phyloP scores from a whole-genome alignment of 2,113 vertebrate genomes.

The Zapornia atra region DNA sequence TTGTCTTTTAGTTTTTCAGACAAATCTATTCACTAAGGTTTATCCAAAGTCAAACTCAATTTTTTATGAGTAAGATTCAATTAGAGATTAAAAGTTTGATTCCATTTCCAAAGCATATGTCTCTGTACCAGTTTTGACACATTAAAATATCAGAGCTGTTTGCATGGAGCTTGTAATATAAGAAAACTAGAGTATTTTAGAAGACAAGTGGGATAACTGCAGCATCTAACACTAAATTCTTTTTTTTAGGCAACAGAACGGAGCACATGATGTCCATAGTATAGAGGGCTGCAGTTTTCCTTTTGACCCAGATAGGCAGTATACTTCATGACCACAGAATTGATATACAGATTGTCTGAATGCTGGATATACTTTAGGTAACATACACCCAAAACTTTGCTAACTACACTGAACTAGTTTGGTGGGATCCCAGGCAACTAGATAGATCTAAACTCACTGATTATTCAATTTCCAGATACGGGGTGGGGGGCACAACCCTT shows the following conservation, averaged over 20 bases:
- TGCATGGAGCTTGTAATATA: rapidly evolving
- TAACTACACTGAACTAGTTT: neutral
- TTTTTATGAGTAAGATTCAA: neutral
- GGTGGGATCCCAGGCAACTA: neutral
- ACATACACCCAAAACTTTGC: neutral
- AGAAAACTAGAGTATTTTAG: neutral
- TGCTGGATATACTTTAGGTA: neutral
- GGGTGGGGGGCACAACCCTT: neutral
- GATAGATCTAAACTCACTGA: neutral
- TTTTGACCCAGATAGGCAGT: neutral
- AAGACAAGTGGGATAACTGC: neutral
- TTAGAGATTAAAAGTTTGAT: neutral
- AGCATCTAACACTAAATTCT: neutral
- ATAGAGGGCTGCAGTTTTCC: neutral
- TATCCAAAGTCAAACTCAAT: neutral
- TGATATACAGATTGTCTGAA: neutral
- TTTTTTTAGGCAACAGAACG: neutral
- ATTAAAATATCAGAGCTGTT: neutral
- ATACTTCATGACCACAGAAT: neutral
- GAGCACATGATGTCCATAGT: neutral
- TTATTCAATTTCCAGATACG: neutral
- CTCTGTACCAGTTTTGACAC: rapidly evolving
- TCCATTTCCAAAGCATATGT: neutral
- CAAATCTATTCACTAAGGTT: neutral
- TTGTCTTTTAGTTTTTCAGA: neutral